Conservation (phyloP, 2,797 vertebrate species). For the Fistularia commersonii region DNA sequence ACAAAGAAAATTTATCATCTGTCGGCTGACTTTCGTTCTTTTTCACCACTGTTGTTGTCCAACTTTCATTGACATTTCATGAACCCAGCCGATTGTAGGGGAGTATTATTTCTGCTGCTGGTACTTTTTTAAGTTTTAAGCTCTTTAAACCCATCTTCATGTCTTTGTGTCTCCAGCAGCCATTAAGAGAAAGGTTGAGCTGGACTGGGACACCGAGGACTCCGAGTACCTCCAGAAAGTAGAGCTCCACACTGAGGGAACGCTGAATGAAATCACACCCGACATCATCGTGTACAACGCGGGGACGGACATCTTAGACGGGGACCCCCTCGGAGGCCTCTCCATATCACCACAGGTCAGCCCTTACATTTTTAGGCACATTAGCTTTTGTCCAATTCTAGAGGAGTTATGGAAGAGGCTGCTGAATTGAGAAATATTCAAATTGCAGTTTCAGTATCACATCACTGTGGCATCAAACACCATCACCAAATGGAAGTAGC, state of each 20-base stretch:
- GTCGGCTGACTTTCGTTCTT: no score
- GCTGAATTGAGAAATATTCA: no score
- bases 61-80: no score
- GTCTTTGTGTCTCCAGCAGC: slow-evolving; percentile 74
- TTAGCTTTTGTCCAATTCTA: no score
- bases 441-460: no score
- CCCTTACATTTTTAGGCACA: background rate
- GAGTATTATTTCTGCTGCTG: no score
- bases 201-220: slow-evolving; percentile 95
- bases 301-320: slow-evolving; percentile 90
- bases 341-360: slow-evolving; percentile 91
- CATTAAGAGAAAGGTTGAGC: slow-evolving; percentile 88
- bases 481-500: no score
- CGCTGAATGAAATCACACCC: slow-evolving; percentile 81
- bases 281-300: slow-evolving; percentile 93
- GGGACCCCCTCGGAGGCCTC: slow-evolving; percentile 91
- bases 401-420: no score
- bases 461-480: no score
- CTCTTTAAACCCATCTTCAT: background rate
- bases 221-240: slow-evolving; percentile 89
- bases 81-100: no score
- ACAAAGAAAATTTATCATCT: background rate
- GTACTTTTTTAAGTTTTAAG: background rate
- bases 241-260: slow-evolving; percentile 79
- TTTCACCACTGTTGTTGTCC: no score